Conservation (phyloP, 2,888 invertebrate genomes). For the Caenorhabditis auriculariae region DNA sequence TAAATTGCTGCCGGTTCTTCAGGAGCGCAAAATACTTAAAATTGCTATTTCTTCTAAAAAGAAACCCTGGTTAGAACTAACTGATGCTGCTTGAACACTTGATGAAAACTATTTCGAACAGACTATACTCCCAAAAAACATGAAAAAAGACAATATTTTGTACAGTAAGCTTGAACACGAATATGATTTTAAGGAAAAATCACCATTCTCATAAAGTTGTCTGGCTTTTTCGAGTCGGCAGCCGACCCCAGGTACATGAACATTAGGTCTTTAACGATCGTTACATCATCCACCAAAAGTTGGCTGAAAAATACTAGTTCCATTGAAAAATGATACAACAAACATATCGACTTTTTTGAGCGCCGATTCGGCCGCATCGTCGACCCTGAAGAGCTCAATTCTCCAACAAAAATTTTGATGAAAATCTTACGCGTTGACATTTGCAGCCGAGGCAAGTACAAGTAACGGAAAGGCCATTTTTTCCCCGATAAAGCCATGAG, state of each 20-base stretch:
- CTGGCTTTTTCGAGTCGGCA: constrained; percentile 3
- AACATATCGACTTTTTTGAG: constrained; percentile 35
- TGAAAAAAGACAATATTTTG: too few relatives aligned
- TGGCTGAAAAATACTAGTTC: constrained; percentile 5
- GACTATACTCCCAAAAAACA: too few relatives aligned
- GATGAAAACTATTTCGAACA: too few relatives aligned
- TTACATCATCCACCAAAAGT: constrained; percentile 10
- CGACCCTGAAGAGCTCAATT: constrained; percentile 25
- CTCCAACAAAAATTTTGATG: background rate
- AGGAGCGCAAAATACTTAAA: too few relatives aligned
- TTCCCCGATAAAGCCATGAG: constrained; percentile 20
- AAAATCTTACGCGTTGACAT: constrained; percentile 18
- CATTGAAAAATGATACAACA: background rate
- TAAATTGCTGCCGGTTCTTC: too few relatives aligned
- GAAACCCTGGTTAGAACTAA: too few relatives aligned
- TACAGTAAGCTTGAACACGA: too few relatives aligned
- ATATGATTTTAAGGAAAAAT: too few relatives aligned
- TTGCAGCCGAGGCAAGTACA: constrained; percentile 17
- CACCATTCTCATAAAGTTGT: too few relatives aligned
- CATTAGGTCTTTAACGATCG: constrained; percentile 24
- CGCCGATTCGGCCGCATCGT: constrained; percentile 27
- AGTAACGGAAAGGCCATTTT: constrained; percentile 28
- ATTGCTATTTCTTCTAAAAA: too few relatives aligned
- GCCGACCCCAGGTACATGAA: constrained; percentile 27
- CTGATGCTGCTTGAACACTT: too few relatives aligned